Evolutionary conservation across 2,113 vertebrate genomes (phyloP).

Genomic region (Saguinus midas): DNA sequence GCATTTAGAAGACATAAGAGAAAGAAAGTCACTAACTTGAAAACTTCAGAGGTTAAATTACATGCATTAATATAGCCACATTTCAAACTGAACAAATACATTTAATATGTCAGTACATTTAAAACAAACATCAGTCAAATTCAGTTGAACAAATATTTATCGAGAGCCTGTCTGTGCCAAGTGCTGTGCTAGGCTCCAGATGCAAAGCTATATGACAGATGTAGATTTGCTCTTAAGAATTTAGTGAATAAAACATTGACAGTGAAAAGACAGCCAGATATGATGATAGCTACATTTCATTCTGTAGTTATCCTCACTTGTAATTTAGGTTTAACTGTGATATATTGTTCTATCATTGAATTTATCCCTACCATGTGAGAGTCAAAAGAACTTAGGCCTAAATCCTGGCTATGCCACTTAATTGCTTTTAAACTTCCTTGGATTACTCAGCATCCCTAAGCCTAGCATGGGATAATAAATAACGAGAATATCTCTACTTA

Average conservation of each 20-base stretch:
- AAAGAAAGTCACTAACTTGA: neutral
- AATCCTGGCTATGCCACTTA: neutral
- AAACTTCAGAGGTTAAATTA: neutral
- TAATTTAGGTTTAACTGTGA: neutral
- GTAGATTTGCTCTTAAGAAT: neutral
- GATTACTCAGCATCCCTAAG: neutral
- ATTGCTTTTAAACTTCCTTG: neutral
- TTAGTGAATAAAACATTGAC: neutral
- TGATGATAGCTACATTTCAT: neutral
- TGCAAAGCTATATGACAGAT: neutral
- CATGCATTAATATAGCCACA: neutral
- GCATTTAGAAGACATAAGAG: neutral
- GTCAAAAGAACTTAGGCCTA: neutral
- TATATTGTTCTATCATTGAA: neutral
- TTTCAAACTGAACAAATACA: neutral
- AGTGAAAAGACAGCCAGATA: neutral
- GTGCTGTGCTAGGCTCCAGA: neutral
- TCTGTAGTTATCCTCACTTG: neutral
- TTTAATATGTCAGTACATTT: neutral
- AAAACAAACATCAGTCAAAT: conserved; percentile 22
- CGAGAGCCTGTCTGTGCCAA: neutral
- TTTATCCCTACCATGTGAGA: neutral
- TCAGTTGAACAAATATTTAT: neutral
- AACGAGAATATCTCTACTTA: neutral
- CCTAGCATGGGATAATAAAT: neutral